Conservation (phyloP, 1,140 invertebrate species). For the Drosophila ercepeae region DNA sequence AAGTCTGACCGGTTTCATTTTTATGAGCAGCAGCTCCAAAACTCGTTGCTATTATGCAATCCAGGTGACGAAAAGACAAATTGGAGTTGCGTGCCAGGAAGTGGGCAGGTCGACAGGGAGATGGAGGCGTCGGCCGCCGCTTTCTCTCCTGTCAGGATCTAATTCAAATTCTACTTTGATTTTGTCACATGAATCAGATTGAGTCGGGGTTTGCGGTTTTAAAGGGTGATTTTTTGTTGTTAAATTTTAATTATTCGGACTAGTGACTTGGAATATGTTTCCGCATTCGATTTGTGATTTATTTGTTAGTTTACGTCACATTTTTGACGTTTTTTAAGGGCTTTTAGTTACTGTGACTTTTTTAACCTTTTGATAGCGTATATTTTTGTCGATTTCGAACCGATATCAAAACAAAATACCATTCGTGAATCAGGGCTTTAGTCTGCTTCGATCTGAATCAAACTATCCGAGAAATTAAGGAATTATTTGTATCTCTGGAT, state of each 20-base stretch:
- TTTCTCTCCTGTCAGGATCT: conserved; percentile 23
- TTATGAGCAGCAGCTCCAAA: conserved; percentile 38
- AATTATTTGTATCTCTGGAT: too few species aligned
- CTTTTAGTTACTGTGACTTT: too few species aligned
- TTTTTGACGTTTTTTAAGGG: not conserved
- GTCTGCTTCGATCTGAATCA: too few species aligned
- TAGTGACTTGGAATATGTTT: not conserved
- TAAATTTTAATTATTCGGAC: conserved; percentile 16
- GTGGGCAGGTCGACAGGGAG: conserved; percentile 47
- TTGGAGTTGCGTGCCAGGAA: conserved; percentile 77
- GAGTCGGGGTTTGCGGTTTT: too few species aligned
- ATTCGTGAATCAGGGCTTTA: too few species aligned
- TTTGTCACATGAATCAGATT: not conserved
- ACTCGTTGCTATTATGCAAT: conserved; percentile 73
- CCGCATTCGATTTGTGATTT: not conserved
- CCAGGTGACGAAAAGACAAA: conserved; percentile 75
- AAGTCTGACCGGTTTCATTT: conserved; percentile 68
- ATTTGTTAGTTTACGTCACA: not conserved
- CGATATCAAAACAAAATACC: too few species aligned
- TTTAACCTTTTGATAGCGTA: too few species aligned
- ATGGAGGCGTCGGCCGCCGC: conserved; percentile 40
- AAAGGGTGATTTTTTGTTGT: not conserved
- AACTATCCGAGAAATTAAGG: too few species aligned
- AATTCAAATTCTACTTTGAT: conserved; percentile 15
- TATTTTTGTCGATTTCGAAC: too few species aligned